Base-by-base conservation (phyloP, 2,113 vertebrate species). In the Solea solea region DNA sequence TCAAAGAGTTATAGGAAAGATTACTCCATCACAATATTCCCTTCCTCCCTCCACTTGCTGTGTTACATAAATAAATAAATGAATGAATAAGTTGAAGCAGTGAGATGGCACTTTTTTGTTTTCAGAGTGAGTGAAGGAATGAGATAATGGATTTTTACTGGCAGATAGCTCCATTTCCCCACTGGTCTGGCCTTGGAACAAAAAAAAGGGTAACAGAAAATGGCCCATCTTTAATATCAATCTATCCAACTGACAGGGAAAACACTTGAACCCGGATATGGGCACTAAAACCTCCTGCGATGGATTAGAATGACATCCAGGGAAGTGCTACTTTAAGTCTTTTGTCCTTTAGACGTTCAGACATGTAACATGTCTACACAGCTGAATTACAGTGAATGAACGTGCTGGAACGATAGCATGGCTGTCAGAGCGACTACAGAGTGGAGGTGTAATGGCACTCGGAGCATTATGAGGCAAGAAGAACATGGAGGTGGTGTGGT, bases 91-190 rank as follows among this genome's bases (percentile, higher is more conserved):
- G 55, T 59, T 2, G 1, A 44, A 59, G 48, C 21, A 71, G 66
- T 74, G 81, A 79, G 34, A 53, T 12, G 16, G 63, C 76, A 52
- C 40, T 81, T 82, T 61, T 41, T 11, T 70, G 14, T 64, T 78
- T 80, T 48, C 28, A 6, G 16, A 50, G 48, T 54, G 16, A 50
- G 48, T 54, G 60, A 69, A 59, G 62, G 21, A 58, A 44, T 16
- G 65, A 65, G 68, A 69, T 81, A 84, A 86, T 84, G 59, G 72
- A 61, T 81, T 83, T 80, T 82, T 80, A 74, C 82, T 72, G 69
- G 57, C 76, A 76, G 66, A 53, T 67, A 54, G 70, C 60, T 81
- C 61, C 52, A 73, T 68, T 74, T 64, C 74, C 73, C 61, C 28
- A 34, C 44, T 72, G 66, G 67, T 74, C 61, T 73, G 78, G 74